phyloP scores from a whole-genome alignment of 2,113 vertebrate genomes.

The Eulemur rufifrons region DNA sequence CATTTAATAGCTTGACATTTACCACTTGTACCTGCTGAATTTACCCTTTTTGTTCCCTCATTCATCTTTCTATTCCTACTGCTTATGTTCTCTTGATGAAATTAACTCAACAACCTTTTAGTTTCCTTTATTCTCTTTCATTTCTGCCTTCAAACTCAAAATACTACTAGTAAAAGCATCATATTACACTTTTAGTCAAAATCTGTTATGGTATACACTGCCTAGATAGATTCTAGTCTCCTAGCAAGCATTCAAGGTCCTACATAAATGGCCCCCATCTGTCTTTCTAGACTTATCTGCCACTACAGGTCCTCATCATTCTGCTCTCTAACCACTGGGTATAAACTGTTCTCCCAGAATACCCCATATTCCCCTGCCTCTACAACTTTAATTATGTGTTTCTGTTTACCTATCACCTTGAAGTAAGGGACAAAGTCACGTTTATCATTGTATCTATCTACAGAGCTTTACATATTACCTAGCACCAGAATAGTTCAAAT shows the following conservation, averaged over 20 bases:
- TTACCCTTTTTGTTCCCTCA: neutral
- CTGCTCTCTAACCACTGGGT: neutral
- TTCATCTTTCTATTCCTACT: neutral
- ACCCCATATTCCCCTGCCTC: neutral
- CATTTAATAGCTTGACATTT: neutral
- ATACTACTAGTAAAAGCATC: constrained; percentile 8
- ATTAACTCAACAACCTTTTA: constrained; percentile 31
- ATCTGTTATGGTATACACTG: neutral
- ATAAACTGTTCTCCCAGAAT: neutral
- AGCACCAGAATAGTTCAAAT: neutral
- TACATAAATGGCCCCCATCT: neutral
- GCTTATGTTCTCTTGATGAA: neutral
- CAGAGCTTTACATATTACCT: constrained; percentile 6
- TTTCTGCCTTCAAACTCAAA: constrained; percentile 53
- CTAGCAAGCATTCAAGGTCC: neutral
- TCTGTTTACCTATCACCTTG: constrained; percentile 10
- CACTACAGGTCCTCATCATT: neutral
- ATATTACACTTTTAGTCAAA: neutral
- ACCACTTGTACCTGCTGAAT: neutral
- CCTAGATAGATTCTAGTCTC: constrained; percentile 21
- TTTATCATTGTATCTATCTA: neutral
- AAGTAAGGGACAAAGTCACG: constrained; percentile 12
- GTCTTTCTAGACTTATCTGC: constrained; percentile 20
- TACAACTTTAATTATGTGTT: neutral
- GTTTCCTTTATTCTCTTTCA: constrained; percentile 15